Conservation (phyloP, 2,888 invertebrate genomes). For the Lydus trimaculatus region DNA sequence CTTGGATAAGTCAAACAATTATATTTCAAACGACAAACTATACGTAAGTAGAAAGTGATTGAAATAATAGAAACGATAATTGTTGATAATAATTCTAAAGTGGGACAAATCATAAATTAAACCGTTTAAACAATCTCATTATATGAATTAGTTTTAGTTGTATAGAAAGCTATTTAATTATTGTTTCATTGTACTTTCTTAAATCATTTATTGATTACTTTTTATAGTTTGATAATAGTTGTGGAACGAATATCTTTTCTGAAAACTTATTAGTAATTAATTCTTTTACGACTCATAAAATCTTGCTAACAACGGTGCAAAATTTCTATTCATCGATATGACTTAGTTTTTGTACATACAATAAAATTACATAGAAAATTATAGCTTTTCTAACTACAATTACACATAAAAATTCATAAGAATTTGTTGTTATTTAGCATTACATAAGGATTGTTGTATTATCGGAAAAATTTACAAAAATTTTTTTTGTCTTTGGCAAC, state of each 20-base stretch:
- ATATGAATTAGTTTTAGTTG: not conserved
- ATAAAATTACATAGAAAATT: not conserved
- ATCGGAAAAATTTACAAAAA: not conserved
- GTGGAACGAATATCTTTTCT: not conserved
- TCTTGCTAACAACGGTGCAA: not conserved
- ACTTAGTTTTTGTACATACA: not conserved
- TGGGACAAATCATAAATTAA: conserved; percentile 2
- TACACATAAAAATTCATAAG: not conserved
- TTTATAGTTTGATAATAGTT: not conserved
- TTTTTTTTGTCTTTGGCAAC: conserved; percentile 2
- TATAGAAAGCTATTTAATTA: not conserved
- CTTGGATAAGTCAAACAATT: too few species aligned
- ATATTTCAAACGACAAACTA: too few species aligned
- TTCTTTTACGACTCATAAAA: not conserved
- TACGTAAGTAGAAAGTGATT: not conserved
- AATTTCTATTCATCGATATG: not conserved
- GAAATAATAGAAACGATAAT: not conserved
- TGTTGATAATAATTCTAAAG: not conserved
- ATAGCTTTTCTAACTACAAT: too few species aligned
- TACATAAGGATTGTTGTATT: not conserved
- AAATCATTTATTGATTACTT: not conserved
- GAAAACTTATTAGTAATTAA: not conserved
- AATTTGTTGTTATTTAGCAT: not conserved
- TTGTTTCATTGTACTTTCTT: not conserved
- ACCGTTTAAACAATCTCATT: not conserved